Base-by-base conservation (phyloP, 2,888 invertebrate genomes). In the Diplazon laetatorius region DNA sequence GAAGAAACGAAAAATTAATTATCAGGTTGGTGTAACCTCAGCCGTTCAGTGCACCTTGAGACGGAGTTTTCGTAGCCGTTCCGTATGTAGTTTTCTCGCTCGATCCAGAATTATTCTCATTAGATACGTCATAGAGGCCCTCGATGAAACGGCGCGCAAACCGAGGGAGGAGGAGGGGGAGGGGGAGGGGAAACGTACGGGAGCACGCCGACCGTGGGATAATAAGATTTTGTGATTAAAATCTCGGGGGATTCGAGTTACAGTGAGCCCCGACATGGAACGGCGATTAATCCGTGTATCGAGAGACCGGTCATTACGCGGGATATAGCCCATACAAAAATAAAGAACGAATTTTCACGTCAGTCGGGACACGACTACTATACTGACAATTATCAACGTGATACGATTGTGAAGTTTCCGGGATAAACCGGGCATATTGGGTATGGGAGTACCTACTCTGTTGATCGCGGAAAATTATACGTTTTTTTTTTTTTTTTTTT, bases 1-100 rank as follows among this genome's bases (percentile, higher is more conserved):
- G 50, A 63, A 69, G 77, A 78, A 73, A 78, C 68, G 77, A 73
- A 77, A 77, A 78, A 78, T 78, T 78, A 78, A 78, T 78, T 78
- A 78, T 68, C 42, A 73, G 63, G 44, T 73, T 69, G 69, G 72
- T 44, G 22, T 46, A 48, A 48, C 39, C 52, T 37, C 20, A 37
- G 46, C 10, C 39, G 16, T 18, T 30, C 46, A 12, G 63, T 30
- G 35, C 52, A 30, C 48, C 57, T 66, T 52, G 30, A 50, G 60
- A 20, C 63, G 63, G 57, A n/a, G 52, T 46, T 62, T 62, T 72
- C 77, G 57, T 63, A 66, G 68, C 60, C 70, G n/a, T 59, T 59
- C 46, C 62, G 18, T n/a, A 16, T 30, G 30, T 42, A n/a, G 10
- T 42, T 48, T 18, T 59, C 46, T 37, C 18, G 46, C 20, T 62